Base-by-base conservation (phyloP, 2,888 invertebrate genomes). In the Barypeithes pellucidus region DNA sequence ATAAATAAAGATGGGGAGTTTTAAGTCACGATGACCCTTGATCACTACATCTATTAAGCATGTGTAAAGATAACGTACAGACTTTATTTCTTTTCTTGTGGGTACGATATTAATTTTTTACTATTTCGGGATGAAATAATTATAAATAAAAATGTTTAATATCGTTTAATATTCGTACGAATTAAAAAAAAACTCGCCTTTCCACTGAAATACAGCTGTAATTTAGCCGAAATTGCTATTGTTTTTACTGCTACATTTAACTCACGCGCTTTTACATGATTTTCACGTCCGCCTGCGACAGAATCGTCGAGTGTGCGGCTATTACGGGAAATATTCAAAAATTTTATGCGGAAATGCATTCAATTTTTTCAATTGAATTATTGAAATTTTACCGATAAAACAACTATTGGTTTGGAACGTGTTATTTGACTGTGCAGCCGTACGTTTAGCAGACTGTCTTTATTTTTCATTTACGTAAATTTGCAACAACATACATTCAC, bases 181-280 rank as follows among this genome's bases (percentile, higher is more conserved):
- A 12, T 3, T n/a, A 11, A 50, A 12, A 22, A n/a, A n/a, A 22
- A 12, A n/a, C 12, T 50, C 22, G 22, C 2, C 11, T 24, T 50
- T 50, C 24, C 24, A 50, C 22, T 24, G 22, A 0, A 12, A 24
- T 24, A 50, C 50, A 50, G 50, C 24, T 50, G 50, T 50, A 50
- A 7, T 50, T 50, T n/a, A 24, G 50, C n/a, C n/a, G 4, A 50
- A 50, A 50, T 50, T 50, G 50, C 50, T 24, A 50, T 50, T 50
- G 50, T 50, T 50, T 50, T 50, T 50, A 24, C 50, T 50, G 50
- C 50, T 50, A 50, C 50, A 50, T 50, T 50, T 50, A 50, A 20
- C 22, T 50, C 22, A 50, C 22, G 50, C 50, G 24, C 5, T 24
- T 22, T 50, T 50, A 24, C 24, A 24, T 50, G 20, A 24, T 50